Evolutionary conservation across 1,140 invertebrate genomes (phyloP).

Genomic region (Aphelenchoides besseyi): DNA sequence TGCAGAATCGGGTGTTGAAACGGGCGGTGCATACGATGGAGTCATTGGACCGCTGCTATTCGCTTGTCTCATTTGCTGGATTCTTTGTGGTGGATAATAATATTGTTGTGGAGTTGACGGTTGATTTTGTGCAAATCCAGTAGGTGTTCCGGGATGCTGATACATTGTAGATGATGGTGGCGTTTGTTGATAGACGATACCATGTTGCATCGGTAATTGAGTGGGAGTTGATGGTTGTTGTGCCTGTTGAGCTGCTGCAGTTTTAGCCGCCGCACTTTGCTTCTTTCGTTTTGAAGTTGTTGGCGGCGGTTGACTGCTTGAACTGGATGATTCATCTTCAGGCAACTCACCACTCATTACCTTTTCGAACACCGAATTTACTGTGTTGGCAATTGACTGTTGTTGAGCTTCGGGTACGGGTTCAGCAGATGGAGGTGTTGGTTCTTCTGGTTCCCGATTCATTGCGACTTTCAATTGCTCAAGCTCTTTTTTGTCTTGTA

Average conservation of each 20-base stretch:
- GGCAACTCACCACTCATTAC: conserved; percentile 16
- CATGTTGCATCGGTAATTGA: not conserved
- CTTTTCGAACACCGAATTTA: not conserved
- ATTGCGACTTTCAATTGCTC: conserved; percentile 7
- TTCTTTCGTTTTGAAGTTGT: not conserved
- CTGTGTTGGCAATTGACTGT: not conserved
- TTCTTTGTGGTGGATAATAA: conserved; percentile 7
- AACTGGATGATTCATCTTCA: not conserved
- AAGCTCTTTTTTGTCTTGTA: conserved; percentile 11
- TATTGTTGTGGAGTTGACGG: conserved; percentile 12
- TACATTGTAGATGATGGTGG: not conserved
- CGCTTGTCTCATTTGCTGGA: conserved; percentile 21
- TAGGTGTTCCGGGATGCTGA: conserved; percentile 6
- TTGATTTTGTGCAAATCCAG: not conserved
- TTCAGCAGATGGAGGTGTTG: not conserved
- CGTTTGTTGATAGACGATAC: not conserved
- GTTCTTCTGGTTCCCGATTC: not conserved
- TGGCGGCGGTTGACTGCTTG: not conserved
- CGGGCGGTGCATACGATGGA: not conserved
- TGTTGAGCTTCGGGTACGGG: not conserved
- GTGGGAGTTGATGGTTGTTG: conserved; percentile 11
- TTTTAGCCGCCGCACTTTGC: not conserved
- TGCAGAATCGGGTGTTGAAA: not conserved
- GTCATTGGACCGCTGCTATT: conserved; percentile 7
- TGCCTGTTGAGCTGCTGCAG: not conserved